A percentile compares a stretch with the other conserved stretches of the same genome.
Evolutionary conservation across 2,888 invertebrate species (phyloP).

Genomic region (Minunthozetes semirufus): DNA sequence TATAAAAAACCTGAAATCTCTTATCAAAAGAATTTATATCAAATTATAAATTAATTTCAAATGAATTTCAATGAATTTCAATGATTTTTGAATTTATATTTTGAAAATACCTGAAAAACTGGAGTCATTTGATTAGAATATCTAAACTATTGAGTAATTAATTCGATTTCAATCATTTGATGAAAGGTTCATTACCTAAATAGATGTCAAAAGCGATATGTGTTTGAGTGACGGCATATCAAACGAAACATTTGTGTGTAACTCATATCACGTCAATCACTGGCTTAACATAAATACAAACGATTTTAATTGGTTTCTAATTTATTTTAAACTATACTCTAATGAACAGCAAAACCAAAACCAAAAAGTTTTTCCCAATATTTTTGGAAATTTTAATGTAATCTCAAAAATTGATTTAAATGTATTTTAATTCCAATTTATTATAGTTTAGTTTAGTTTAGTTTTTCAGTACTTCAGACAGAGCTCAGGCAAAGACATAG

Average conservation of each 20-base stretch:
- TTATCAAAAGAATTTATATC: too few species aligned
- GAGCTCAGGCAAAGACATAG: too few species aligned
- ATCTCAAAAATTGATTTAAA: not conserved
- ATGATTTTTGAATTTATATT: too few species aligned
- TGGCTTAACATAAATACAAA: not conserved
- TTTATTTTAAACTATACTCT: slow-evolving; percentile 7
- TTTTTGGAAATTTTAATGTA: slow-evolving; percentile 6
- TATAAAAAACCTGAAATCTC: too few species aligned
- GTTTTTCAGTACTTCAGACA: not conserved
- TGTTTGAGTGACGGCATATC: not conserved
- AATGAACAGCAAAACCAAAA: not conserved
- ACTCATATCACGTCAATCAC: not conserved
- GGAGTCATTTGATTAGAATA: not conserved
- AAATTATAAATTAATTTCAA: too few species aligned
- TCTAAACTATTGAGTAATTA: not conserved
- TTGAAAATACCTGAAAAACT: too few species aligned
- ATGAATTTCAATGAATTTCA: too few species aligned
- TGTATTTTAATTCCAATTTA: not conserved
- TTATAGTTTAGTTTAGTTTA: not conserved
- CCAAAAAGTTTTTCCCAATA: not conserved
- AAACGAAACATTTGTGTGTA: not conserved
- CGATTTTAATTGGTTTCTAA: slow-evolving; percentile 8
- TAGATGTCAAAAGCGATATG: slow-evolving; percentile 1
- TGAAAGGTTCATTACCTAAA: not conserved
- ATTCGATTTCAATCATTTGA: not conserved